Evolutionary conservation across 2,113 vertebrate species (phyloP), one percentile per base, ranked within the genome.

Genomic region (Scatophagus argus): DNA sequence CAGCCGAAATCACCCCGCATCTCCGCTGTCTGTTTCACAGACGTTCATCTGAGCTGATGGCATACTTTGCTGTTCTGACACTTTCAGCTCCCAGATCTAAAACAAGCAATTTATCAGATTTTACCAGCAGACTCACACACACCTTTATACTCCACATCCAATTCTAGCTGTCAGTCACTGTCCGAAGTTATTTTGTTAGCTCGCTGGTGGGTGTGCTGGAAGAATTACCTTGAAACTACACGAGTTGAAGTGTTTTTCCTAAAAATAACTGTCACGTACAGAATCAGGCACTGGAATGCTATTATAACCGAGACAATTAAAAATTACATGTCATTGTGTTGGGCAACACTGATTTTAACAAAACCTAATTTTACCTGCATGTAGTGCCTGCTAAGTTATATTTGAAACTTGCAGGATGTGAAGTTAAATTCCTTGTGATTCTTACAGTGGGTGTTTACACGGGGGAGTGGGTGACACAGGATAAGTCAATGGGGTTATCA

Each of bases 161-260:
- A 79, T 74, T 82, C 77, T 61, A 77, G 75, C 76, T 85, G 72
- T 72, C 84, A 81, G 49, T 83, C 82, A 81, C n/a, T 19, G 62
- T 47, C 51, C 72, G 27, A 67, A 74, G 59, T 60, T 14, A 3
- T 47, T 60, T 8, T 43, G 59, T 47, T 19, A 46, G 52, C 60
- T 71, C 21, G 17, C 49, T 58, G 34, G 55, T 52, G 17, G 63
- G 8, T 21, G 25, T 0, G 9, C 58, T 58, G 19, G 6, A 63
- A 62, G 77, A 54, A 63, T 38, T 6, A 39, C 44, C 61, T 49
- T 14, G 23, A 64, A 61, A 60, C 58, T 77, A 23, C 25, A 38
- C 52, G 12, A 29, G 59, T 44, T 21, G 4, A 65, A 58, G 32
- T 59, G 27, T 72, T 65, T 74, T 32, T n/a, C 38, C 10, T 27